Evolutionary conservation across 2,797 vertebrate species (phyloP).

Genomic region (Rhinella marina): DNA sequence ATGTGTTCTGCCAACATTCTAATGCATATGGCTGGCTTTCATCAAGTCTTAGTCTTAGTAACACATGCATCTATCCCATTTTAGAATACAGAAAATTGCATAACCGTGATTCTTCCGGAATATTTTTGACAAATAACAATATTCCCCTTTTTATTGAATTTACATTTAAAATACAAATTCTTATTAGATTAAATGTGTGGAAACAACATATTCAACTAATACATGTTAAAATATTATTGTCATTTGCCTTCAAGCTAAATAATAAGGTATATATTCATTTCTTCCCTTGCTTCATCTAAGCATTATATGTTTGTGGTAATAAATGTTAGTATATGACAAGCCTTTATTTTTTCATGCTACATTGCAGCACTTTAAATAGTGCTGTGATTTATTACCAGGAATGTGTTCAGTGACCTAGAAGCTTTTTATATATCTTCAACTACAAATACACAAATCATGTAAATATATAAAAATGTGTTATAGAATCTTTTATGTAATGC

Average conservation of each 20-base stretch:
- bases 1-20: no score
- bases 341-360: slow-evolving; percentile 26
- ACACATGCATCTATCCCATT: not conserved
- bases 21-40: no score
- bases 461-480: not conserved
- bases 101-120: not conserved
- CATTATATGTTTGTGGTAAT: slow-evolving; percentile 19
- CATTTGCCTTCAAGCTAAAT: slow-evolving; percentile 11
- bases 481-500: not conserved
- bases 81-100: not conserved
- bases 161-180: no score
- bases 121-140: not conserved
- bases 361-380: slow-evolving; percentile 58
- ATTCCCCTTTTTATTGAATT: no score
- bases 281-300: not conserved
- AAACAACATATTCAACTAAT: not conserved
- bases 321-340: slow-evolving; percentile 14
- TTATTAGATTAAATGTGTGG: not conserved
- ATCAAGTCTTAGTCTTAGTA: no score
- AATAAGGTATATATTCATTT: not conserved
- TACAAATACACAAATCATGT: slow-evolving; percentile 4
- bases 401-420: slow-evolving; percentile 24
- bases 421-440: not conserved
- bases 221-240: not conserved
- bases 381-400: slow-evolving; percentile 70